Evolutionary conservation across 2,888 invertebrate species (phyloP).

Genomic region (Parasteatoda lunata): DNA sequence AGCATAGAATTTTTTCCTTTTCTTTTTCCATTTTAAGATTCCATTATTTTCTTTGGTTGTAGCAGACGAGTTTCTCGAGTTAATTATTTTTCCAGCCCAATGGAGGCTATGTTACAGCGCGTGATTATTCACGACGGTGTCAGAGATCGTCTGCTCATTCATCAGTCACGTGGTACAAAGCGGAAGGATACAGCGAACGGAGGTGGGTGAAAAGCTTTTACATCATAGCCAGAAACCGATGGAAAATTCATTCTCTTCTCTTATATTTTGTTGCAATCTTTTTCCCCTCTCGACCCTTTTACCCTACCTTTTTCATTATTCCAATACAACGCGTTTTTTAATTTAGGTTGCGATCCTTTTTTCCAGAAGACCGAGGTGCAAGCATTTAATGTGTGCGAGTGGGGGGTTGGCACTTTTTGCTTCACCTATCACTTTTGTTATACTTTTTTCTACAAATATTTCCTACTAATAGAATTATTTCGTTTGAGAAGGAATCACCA

Average conservation of each 20-base stretch:
- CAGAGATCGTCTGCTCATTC: slow-evolving; percentile 68
- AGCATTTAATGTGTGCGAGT: background rate
- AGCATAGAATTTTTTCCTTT: slow-evolving; percentile 24
- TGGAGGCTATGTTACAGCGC: slow-evolving; percentile 62
- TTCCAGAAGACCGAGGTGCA: background rate
- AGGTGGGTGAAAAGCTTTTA: slow-evolving; percentile 34
- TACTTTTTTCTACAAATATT: background rate
- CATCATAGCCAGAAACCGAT: slow-evolving; percentile 62
- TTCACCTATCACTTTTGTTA: background rate
- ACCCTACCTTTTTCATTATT: slow-evolving; percentile 19
- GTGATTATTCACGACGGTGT: slow-evolving; percentile 68
- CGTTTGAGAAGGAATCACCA: too few relatives aligned
- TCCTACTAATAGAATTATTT: background rate
- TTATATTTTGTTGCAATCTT: slow-evolving; percentile 32
- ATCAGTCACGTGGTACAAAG: slow-evolving; percentile 65
- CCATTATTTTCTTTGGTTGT: slow-evolving; percentile 66
- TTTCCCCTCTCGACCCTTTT: slow-evolving; percentile 18
- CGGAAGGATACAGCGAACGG: slow-evolving; percentile 43
- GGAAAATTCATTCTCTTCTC: slow-evolving; percentile 57
- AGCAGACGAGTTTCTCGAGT: slow-evolving; percentile 60
- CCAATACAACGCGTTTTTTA: slow-evolving; percentile 26
- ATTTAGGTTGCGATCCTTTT: slow-evolving; percentile 30
- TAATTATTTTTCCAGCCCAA: slow-evolving; percentile 68
- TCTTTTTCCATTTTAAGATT: slow-evolving; percentile 54
- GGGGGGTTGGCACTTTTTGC: slow-evolving; percentile 30